A percentile compares a stretch with the other conserved stretches of the same genome.
phyloP scores from a whole-genome alignment of 1,140 invertebrate genomes.

The Berghia stephanieae region DNA sequence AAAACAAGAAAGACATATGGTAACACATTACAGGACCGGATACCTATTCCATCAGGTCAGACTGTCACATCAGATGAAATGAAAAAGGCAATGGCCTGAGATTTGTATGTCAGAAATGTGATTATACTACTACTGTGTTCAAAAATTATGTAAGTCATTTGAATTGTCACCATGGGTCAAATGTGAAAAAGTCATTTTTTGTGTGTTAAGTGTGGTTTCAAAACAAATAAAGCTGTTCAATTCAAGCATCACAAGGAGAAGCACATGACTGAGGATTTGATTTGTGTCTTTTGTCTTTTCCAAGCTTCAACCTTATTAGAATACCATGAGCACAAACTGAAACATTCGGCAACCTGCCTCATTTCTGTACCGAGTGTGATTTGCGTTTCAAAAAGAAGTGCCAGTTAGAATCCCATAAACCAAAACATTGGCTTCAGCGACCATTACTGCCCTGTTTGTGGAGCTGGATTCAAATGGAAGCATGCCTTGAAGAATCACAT shows the following conservation, averaged over 20 bases:
- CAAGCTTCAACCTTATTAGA: constrained; percentile 65
- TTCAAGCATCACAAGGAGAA: constrained; percentile 62
- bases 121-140: constrained; percentile 34
- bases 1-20: constrained; percentile 11
- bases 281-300: constrained; percentile 69
- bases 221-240: constrained; percentile 46
- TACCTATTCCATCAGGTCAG: neutral
- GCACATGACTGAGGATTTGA: constrained; percentile 67
- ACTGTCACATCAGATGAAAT: neutral
- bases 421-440: constrained; percentile 69
- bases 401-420: constrained; percentile 69
- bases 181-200: constrained; percentile 40
- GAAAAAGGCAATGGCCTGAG: constrained; percentile 14
- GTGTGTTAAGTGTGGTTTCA: constrained; percentile 52
- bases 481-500: constrained; percentile 71
- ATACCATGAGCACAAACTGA: constrained; percentile 67
- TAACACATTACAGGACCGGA: neutral
- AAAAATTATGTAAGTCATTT: constrained; percentile 34
- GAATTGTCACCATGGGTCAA: constrained; percentile 36
- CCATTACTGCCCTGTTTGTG: constrained; percentile 73
- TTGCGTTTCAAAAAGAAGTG: constrained; percentile 70
- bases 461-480: constrained; percentile 72
- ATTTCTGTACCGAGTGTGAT: constrained; percentile 71
- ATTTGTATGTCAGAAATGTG: constrained; percentile 51
- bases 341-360: constrained; percentile 69